phyloP scores from a whole-genome alignment of 2,113 vertebrate genomes.

The Gorsachius goisagi region DNA sequence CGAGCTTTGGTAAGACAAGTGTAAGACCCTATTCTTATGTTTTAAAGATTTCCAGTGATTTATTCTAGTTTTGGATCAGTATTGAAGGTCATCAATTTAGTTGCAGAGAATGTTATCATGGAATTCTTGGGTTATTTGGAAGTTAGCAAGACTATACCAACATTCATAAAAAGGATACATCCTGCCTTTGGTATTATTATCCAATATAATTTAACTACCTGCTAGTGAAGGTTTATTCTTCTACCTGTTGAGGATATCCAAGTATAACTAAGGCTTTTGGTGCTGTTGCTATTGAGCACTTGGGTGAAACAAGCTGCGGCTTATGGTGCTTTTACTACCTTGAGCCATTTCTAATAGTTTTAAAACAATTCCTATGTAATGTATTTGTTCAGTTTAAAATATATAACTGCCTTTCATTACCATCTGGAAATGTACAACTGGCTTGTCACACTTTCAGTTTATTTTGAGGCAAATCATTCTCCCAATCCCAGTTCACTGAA shows the following conservation, averaged over 20 bases:
- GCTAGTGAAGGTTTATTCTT: background rate
- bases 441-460: background rate
- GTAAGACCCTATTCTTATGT: background rate
- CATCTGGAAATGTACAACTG: background rate
- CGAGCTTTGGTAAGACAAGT: background rate
- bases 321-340: slow-evolving; percentile 1
- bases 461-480: background rate
- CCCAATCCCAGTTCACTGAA: background rate
- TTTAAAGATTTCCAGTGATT: background rate
- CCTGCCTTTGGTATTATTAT: background rate
- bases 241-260: background rate
- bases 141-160: background rate
- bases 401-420: background rate
- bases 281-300: background rate
- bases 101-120: background rate
- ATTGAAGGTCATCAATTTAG: rapidly evolving
- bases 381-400: slow-evolving; percentile 26
- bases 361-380: slow-evolving; percentile 19
- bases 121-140: background rate
- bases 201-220: background rate
- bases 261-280: background rate
- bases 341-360: slow-evolving; percentile 22
- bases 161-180: background rate
- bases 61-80: background rate
- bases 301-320: background rate